These are phyloP conservation scores for Eueides isabella DNA, from an alignment of 1,140 invertebrate species.

Conservation along the genomic window DNA sequence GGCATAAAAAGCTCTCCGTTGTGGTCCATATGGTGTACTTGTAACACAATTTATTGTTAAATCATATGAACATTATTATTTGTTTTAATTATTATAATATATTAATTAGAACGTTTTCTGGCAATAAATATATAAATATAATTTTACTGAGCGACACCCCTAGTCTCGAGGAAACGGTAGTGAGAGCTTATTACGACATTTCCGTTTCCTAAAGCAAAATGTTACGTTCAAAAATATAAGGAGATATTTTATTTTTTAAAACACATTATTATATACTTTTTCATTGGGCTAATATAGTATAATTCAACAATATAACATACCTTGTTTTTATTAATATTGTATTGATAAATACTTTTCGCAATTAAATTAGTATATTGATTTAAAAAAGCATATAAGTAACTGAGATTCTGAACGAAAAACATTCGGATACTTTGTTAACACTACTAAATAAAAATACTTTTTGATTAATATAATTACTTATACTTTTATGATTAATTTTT, in stretches of 20 bases:
- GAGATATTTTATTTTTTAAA: background rate
- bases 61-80: background rate
- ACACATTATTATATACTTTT: background rate
- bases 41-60: conserved; percentile 82
- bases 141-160: conserved; percentile 29
- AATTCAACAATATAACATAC: background rate
- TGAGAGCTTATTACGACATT: conserved; percentile 10
- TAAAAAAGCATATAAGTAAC: background rate
- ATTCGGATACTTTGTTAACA: conserved; percentile 20
- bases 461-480: no score
- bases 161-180: conserved; percentile 30
- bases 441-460: no score
- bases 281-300: background rate
- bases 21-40: conserved; percentile 88
- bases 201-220: background rate
- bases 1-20: conserved; percentile 85
- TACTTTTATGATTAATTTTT: no score
- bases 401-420: conserved; percentile 19
- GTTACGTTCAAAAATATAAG: background rate
- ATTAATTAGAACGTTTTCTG: no score
- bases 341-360: background rate
- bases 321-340: background rate
- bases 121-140: background rate
- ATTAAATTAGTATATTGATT: background rate
- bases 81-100: no score